phyloP scores from a whole-genome alignment of 2,888 invertebrate genomes.

The Gymnosoma rotundatum region DNA sequence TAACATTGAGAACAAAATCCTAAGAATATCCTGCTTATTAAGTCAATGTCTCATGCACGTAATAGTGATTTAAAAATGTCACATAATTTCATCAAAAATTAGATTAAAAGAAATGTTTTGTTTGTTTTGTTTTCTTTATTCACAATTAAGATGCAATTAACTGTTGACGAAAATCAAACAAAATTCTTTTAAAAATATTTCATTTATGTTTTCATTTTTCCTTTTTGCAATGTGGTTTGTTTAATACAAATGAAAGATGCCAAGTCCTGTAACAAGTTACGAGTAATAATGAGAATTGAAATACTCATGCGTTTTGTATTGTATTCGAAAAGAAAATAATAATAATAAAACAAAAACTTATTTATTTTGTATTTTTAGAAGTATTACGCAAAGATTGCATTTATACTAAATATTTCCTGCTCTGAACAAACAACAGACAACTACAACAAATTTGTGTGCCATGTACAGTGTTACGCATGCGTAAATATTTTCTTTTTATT shows the following conservation, averaged over 20 bases:
- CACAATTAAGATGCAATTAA: constrained; percentile 65
- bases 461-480: constrained; percentile 43
- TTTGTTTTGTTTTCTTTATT: constrained; percentile 29
- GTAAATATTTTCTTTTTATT: constrained; percentile 58
- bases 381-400: constrained; percentile 54
- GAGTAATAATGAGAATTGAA: constrained; percentile 45
- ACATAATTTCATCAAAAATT: constrained; percentile 34
- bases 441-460: background rate
- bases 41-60: constrained; percentile 16
- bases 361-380: constrained; percentile 20
- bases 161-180: constrained; percentile 62
- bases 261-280: constrained; percentile 38
- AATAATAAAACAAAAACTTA: background rate
- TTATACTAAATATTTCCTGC: constrained; percentile 63
- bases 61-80: constrained; percentile 31
- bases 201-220: constrained; percentile 12
- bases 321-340: no score
- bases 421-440: constrained; percentile 18
- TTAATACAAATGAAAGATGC: background rate
- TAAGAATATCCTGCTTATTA: constrained; percentile 61
- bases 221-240: constrained; percentile 56
- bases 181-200: constrained; percentile 14
- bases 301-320: background rate
- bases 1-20: constrained; percentile 19
- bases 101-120: constrained; percentile 37